Conservation (phyloP, 2,888 invertebrate species). For the Sinotaia quadrata region DNA sequence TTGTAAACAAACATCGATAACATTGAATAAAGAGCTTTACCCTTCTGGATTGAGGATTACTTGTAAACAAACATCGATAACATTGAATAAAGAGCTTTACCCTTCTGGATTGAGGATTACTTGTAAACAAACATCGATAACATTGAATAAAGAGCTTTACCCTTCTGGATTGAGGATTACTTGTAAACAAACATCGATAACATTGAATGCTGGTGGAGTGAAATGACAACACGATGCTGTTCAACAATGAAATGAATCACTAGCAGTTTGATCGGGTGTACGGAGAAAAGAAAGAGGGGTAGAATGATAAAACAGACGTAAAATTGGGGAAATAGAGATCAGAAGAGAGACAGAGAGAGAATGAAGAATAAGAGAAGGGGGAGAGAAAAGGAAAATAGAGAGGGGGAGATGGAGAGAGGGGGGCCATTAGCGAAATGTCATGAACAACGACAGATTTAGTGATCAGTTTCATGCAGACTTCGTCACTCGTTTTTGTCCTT, state of each 20-base stretch:
- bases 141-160: no score
- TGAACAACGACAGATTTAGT: neutral
- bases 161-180: neutral
- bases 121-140: no score
- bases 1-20: no score
- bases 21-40: no score
- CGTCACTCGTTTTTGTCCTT: no score
- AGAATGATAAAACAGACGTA: neutral
- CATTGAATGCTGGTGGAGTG: no score
- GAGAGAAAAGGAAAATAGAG: neutral
- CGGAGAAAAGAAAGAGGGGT: neutral
- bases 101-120: no score
- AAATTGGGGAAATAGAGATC: neutral
- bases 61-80: no score
- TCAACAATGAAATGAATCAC: neutral
- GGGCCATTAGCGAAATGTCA: neutral
- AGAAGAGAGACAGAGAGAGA: neutral
- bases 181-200: neutral
- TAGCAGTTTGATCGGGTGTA: neutral
- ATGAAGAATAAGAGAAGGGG: neutral
- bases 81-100: no score
- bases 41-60: no score
- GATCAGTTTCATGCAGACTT: no score
- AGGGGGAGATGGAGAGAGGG: neutral
- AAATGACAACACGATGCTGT: neutral